A percentile compares a stretch with the other conserved stretches of the same genome.
Conservation (phyloP, 2,888 invertebrate genomes). For the Steinernema scapterisci region DNA sequence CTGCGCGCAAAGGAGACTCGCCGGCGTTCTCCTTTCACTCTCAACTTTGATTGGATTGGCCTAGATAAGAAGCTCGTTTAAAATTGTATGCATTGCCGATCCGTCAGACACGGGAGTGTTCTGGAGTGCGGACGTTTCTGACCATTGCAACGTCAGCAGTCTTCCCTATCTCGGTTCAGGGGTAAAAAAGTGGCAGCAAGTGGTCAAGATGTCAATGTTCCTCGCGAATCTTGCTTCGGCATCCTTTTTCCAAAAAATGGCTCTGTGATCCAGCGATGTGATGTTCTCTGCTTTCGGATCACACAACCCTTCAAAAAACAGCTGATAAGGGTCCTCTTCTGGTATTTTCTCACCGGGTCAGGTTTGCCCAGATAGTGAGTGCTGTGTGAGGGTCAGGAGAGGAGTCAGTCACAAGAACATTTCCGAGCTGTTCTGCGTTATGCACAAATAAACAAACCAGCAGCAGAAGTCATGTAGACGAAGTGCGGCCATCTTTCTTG, state of each 20-base stretch:
- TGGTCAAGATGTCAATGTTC: too few species aligned
- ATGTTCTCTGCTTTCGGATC: too few species aligned
- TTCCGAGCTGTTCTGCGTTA: not conserved
- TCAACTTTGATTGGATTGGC: constrained; percentile 32
- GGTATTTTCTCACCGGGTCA: not conserved
- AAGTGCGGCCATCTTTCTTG: not conserved
- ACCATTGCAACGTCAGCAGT: not conserved
- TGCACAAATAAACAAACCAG: not conserved
- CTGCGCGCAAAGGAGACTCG: constrained; percentile 15
- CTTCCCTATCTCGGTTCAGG: too few species aligned
- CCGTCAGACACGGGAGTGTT: constrained; percentile 24
- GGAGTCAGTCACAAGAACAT: too few species aligned
- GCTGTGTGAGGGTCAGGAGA: too few species aligned
- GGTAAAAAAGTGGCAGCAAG: too few species aligned
- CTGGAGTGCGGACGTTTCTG: not conserved
- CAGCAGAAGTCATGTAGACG: not conserved
- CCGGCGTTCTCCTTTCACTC: constrained; percentile 32
- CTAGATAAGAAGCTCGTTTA: constrained; percentile 32
- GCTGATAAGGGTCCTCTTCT: not conserved
- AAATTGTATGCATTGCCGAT: constrained; percentile 32
- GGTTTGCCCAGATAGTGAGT: too few species aligned
- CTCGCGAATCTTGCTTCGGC: too few species aligned
- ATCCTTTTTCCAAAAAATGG: too few species aligned
- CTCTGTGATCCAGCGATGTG: too few species aligned
- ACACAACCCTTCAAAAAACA: not conserved